These are phyloP conservation scores for Oceanodroma leucorhoa DNA, from an alignment of 2,797 vertebrate genomes.

Conservation along the genomic window DNA sequence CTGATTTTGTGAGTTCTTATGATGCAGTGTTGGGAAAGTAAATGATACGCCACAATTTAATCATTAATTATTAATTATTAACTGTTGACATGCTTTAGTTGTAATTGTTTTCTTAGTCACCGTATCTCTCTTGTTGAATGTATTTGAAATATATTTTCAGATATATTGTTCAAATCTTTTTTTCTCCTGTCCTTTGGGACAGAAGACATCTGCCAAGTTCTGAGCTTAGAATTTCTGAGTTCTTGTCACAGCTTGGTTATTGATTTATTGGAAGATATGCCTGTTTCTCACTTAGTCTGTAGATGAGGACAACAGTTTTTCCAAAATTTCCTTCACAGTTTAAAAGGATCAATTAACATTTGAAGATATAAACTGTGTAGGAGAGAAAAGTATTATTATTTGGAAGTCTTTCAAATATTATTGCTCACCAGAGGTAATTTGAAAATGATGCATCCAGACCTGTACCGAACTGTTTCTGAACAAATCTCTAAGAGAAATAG, in stretches of 20 bases:
- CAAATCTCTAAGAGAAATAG: neutral
- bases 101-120: neutral
- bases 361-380: conserved; percentile 16
- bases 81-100: neutral
- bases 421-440: conserved; percentile 4
- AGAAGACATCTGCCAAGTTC: neutral
- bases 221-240: neutral
- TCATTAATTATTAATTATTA: neutral
- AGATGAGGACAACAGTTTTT: neutral
- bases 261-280: neutral
- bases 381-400: conserved; percentile 25
- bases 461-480: neutral
- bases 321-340: neutral
- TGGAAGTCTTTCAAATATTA: conserved; percentile 15
- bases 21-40: neutral
- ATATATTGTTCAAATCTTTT: neutral
- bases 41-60: neutral
- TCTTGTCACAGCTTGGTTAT: neutral
- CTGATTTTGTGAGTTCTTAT: neutral
- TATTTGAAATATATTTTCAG: neutral
- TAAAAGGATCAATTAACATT: neutral
- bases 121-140: neutral
- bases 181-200: neutral
- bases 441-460: neutral
- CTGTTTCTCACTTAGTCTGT: neutral